phyloP scores from a whole-genome alignment of 2,113 vertebrate species.

The Epinephelus fuscoguttatus region DNA sequence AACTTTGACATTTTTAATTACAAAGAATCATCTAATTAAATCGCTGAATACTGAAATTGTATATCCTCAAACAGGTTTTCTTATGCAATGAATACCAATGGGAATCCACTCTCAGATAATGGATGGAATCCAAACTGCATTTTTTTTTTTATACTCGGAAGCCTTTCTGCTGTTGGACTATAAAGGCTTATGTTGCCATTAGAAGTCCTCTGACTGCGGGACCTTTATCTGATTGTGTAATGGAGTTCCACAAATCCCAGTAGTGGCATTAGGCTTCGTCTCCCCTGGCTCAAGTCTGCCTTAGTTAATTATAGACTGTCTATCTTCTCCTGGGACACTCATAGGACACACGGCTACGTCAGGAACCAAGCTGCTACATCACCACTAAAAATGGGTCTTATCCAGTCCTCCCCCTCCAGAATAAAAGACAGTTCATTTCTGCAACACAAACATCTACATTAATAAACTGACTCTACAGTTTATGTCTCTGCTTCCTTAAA shows the following conservation, averaged over 20 bases:
- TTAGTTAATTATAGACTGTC: constrained; percentile 75
- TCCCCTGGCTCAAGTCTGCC: constrained; percentile 65
- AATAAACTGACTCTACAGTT: not conserved
- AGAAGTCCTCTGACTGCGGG: constrained; percentile 50
- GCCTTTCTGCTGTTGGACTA: constrained; percentile 8
- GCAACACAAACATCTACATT: not conserved
- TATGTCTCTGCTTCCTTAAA: not conserved
- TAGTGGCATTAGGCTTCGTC: constrained; percentile 63
- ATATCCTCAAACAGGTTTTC: not conserved
- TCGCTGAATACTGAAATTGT: not conserved
- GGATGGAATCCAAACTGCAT: not conserved
- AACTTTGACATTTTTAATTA: not conserved
- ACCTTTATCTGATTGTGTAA: constrained; percentile 78
- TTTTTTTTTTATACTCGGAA: not conserved
- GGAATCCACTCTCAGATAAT: not conserved
- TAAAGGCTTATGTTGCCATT: constrained; percentile 45
- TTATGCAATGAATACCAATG: constrained; percentile 1
- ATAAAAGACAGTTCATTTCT: not conserved
- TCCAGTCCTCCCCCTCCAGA: accelerated
- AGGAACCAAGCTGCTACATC: constrained; percentile 47
- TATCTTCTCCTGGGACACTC: constrained; percentile 73
- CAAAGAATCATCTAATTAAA: not conserved
- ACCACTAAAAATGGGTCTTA: constrained; percentile 6
- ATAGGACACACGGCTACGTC: constrained; percentile 55
- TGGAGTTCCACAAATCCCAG: constrained; percentile 68